These are phyloP conservation scores for Megastigmus dorsalis DNA, from an alignment of 2,888 invertebrate genomes.

Conservation along the genomic window DNA sequence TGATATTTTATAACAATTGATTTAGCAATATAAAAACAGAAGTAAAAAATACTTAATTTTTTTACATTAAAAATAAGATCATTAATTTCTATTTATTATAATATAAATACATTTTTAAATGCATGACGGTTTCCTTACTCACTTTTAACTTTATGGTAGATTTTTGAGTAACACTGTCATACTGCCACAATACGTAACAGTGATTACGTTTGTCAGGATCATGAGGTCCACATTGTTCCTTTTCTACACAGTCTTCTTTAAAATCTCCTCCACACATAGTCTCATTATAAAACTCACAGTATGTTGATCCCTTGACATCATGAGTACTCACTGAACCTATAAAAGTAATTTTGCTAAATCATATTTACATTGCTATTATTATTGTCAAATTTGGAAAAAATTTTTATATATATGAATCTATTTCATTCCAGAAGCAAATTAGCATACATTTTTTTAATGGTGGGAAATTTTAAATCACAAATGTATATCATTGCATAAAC, in stretches of 20 bases:
- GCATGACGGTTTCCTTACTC: constrained; percentile 5
- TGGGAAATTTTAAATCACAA: not conserved
- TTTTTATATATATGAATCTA: no score
- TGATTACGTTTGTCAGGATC: constrained; percentile 85
- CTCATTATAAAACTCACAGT: constrained; percentile 83
- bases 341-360: no score
- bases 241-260: constrained; percentile 75
- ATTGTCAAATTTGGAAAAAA: no score
- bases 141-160: constrained; percentile 74
- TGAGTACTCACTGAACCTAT: constrained; percentile 52
- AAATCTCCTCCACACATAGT: constrained; percentile 75
- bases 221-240: constrained; percentile 81
- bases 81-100: no score
- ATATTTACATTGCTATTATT: no score
- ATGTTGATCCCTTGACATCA: constrained; percentile 75
- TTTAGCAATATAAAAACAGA: no score
- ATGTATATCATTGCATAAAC: not conserved
- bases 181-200: constrained; percentile 90
- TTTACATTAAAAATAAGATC: no score
- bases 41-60: no score
- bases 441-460: not conserved
- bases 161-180: constrained; percentile 80
- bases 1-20: no score
- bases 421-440: no score
- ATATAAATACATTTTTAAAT: no score